Percentiles rank a stretch among this genome's conserved stretches.
phyloP scores from a whole-genome alignment of 1,140 invertebrate genomes.

The Ceratina calcarata region DNA sequence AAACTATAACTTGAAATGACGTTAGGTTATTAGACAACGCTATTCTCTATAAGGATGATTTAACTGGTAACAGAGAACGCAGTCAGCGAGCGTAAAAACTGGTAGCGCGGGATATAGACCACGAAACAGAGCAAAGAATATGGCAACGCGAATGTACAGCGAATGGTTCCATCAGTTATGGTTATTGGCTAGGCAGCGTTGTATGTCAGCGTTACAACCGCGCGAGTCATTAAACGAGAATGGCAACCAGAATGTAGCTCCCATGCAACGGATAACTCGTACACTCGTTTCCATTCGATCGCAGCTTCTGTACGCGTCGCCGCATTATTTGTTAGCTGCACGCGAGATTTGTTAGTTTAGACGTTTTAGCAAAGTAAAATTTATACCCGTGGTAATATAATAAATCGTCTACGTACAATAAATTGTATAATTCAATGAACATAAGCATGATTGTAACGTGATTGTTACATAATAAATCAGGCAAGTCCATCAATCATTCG shows the following conservation, averaged over 20 bases:
- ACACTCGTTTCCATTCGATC: not conserved
- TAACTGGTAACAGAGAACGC: not conserved
- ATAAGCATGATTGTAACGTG: too few relatives aligned
- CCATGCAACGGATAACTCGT: not conserved
- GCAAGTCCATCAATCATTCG: too few relatives aligned
- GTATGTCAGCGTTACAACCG: slow-evolving; percentile 22
- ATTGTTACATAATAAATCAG: too few relatives aligned
- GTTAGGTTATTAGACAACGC: too few relatives aligned
- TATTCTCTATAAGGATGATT: not conserved
- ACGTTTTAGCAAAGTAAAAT: too few relatives aligned
- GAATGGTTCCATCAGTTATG: slow-evolving; percentile 25
- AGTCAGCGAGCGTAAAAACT: not conserved
- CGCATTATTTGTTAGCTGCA: too few relatives aligned
- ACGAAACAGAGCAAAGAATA: not conserved
- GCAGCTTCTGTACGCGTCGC: too few relatives aligned
- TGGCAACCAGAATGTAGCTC: not conserved
- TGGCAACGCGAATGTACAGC: not conserved
- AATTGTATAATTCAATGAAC: too few relatives aligned
- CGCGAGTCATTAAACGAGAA: slow-evolving; percentile 29
- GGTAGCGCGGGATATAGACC: not conserved
- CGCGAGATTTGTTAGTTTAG: too few relatives aligned
- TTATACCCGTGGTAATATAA: too few relatives aligned
- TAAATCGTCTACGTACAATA: too few relatives aligned
- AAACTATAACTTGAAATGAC: too few relatives aligned
- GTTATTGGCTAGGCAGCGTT: not conserved